A percentile compares a stretch with the other conserved stretches of the same genome.
Evolutionary conservation across 2,113 vertebrate genomes (phyloP).

Genomic region (Platycercus adscitus): DNA sequence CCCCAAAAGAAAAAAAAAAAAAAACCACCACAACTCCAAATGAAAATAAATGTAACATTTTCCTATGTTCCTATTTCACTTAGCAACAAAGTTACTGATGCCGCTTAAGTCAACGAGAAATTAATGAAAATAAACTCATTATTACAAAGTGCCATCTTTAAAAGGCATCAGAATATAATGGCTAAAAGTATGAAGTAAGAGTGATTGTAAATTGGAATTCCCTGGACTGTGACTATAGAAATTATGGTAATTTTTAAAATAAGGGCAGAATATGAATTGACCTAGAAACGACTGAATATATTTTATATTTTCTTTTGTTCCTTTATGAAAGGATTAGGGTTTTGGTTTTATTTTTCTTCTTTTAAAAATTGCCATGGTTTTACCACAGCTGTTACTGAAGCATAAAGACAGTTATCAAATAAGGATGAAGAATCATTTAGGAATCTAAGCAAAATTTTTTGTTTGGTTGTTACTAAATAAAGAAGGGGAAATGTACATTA

Average conservation of each 20-base stretch:
- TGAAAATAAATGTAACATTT: background rate
- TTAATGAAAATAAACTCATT: background rate
- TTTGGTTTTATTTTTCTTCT: background rate
- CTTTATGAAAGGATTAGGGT: background rate
- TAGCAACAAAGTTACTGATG: background rate
- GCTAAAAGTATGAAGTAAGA: background rate
- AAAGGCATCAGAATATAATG: background rate
- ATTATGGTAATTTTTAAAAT: constrained; percentile 7
- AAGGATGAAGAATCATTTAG: background rate
- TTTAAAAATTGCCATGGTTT: background rate
- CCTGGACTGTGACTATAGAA: background rate
- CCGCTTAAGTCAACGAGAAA: background rate
- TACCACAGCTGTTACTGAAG: background rate
- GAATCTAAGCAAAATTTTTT: background rate
- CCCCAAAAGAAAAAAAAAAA: background rate
- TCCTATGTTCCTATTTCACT: background rate
- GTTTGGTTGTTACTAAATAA: background rate
- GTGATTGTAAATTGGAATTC: background rate
- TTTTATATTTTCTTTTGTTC: constrained; percentile 5
- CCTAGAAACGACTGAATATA: constrained; percentile 33
- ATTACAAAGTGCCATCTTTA: background rate
- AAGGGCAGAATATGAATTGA: background rate
- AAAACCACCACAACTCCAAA: background rate
- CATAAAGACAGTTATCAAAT: background rate
- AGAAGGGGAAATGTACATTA: background rate